Conservation (phyloP, 2,888 invertebrate genomes). For the Erpobdella octoculata region DNA sequence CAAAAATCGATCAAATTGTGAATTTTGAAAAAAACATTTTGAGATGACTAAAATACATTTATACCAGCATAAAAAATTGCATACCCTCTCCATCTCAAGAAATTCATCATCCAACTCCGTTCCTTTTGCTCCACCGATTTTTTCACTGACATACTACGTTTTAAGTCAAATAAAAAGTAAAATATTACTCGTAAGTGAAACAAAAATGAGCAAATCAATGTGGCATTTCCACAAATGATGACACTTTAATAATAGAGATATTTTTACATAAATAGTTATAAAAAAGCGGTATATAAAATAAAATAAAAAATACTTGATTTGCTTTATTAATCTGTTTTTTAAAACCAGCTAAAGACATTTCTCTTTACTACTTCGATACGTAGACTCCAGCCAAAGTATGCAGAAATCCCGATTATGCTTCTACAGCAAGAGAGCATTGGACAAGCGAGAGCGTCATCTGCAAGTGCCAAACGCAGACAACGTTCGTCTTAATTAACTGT, state of each 20-base stretch:
- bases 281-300: neutral
- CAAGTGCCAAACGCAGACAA: no score
- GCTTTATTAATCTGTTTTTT: conserved; percentile 99
- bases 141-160: conserved; percentile 92
- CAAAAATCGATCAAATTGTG: no score
- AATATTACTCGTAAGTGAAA: neutral
- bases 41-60: no score
- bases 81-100: conserved; percentile 96
- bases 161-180: neutral
- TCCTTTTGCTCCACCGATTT: conserved; percentile 99
- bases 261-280: neutral
- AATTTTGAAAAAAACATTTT: no score
- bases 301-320: conserved; percentile 71
- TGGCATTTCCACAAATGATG: neutral
- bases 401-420: neutral
- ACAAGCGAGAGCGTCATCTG: no score
- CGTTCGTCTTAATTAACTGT: no score
- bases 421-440: conserved; percentile 7
- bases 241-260: neutral
- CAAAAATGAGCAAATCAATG: neutral
- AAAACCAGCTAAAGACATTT: conserved; percentile 95
- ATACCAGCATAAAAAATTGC: no score
- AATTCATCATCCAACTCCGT: conserved; percentile 97
- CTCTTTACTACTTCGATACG: conserved; percentile 4
- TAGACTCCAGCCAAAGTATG: neutral